Evolutionary conservation across 2,113 vertebrate genomes (phyloP).

Genomic region (Holacanthus passer): DNA sequence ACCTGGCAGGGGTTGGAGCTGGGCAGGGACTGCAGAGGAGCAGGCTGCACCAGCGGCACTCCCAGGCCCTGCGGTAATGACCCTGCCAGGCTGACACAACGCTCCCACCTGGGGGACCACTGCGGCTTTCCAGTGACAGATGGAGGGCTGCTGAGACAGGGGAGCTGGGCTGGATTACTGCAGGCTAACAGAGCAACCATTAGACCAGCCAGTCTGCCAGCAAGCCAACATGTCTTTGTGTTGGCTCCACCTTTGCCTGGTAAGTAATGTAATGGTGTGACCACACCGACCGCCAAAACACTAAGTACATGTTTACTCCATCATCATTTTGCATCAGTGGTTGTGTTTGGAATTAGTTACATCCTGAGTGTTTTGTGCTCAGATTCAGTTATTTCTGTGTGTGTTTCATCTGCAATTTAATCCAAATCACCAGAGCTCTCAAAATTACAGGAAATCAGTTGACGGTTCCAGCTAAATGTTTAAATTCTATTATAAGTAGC

Average conservation of each 20-base stretch:
- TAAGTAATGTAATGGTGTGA: slow-evolving; percentile 56
- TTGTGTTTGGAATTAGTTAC: slow-evolving; percentile 57
- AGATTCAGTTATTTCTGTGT: slow-evolving; percentile 16
- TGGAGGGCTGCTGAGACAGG: slow-evolving; percentile 74
- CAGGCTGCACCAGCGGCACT: slow-evolving; percentile 68
- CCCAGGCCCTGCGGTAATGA: slow-evolving; percentile 70
- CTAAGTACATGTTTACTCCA: slow-evolving; percentile 58
- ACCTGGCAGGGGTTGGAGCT: slow-evolving; percentile 82
- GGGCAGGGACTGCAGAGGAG: slow-evolving; percentile 75
- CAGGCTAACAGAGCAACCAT: slow-evolving; percentile 71
- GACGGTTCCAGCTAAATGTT: not conserved
- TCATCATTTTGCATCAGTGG: slow-evolving; percentile 49
- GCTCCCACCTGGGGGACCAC: slow-evolving; percentile 75
- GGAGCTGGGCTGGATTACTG: slow-evolving; percentile 71
- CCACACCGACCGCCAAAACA: slow-evolving; percentile 58
- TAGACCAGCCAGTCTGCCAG: slow-evolving; percentile 61
- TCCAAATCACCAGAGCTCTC: slow-evolving; percentile 27
- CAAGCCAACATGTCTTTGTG: slow-evolving; percentile 62
- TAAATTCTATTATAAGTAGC: not conserved
- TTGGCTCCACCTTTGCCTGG: slow-evolving; percentile 64
- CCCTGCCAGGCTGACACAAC: slow-evolving; percentile 76
- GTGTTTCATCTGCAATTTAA: slow-evolving; percentile 24
- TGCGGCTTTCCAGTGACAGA: slow-evolving; percentile 78
- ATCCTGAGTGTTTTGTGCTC: slow-evolving; percentile 27
- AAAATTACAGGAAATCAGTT: not conserved